Base-by-base conservation (phyloP, 2,113 vertebrate genomes). In the Colossoma macropomum region DNA sequence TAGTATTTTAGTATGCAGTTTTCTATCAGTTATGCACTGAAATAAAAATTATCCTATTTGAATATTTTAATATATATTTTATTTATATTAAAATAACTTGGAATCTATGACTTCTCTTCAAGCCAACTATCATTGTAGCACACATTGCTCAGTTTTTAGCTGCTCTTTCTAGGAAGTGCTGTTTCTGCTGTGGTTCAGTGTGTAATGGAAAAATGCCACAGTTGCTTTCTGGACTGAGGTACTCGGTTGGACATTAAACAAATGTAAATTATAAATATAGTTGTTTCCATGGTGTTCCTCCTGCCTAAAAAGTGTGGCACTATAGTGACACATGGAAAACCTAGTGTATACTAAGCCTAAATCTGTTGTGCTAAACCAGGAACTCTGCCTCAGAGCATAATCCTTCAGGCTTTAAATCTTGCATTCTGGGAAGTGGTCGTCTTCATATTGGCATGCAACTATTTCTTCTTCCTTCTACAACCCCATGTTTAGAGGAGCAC, bases 381-480 rank as follows among this genome's bases (percentile, higher is more conserved):
- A 79, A 68, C 66, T 69, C 16, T 13, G n/a, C 15, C 4, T 79
- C 10, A 32, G 8, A 38, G 50, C 19, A 19, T 59, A 70, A 79
- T 59, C 50, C 30, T 70, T 79, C n/a, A 38, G 52, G 48, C 23
- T 79, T 70, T 79, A 23, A 52, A 59, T 21, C 48, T 21, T 38
- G 23, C 30, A 79, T 79, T 75, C 84, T 72, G 23, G 60, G 27
- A 34, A 77, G 34, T 28, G 41, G 62, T 41, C 73, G 75, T 54
- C 75, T 48, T 75, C 68, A 41, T 75, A 50, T 62, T 79, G 48
- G 23, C 28, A 23, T 71, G 28, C 30, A 54, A 72, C 65, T 69
- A 25, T 60, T 82, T 74, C 34, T 71, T 74, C 50, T 59, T 86
- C 45, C 59, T 82, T 76, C 10, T 30, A 38, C 72, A 30, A 50